A percentile compares a stretch with the other conserved stretches of the same genome.
These are phyloP conservation scores for Cataglyphis hispanica DNA, from an alignment of 1,140 invertebrate genomes.

Conservation along the genomic window DNA sequence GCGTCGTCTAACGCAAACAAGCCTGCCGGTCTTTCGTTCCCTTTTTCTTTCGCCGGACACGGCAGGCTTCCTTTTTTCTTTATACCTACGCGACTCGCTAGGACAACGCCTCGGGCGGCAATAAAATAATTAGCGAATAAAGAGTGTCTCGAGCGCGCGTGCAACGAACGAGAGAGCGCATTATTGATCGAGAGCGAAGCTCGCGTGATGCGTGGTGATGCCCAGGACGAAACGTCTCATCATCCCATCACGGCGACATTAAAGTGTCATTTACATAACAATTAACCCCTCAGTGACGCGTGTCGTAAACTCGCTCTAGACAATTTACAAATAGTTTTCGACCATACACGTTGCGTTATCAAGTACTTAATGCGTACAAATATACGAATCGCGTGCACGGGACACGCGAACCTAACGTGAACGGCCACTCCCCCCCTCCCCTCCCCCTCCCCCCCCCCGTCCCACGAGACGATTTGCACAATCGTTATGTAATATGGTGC, in stretches of 20 bases:
- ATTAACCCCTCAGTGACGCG: conserved; percentile 7
- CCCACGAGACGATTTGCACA: conserved; percentile 36
- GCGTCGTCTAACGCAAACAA: conserved; percentile 62
- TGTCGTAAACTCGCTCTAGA: background rate
- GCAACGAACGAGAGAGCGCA: background rate
- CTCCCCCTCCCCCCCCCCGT: no score
- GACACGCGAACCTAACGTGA: conserved; percentile 7
- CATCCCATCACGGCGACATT: conserved; percentile 2
- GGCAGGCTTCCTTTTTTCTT: background rate
- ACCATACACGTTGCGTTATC: background rate
- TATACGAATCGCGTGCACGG: background rate
- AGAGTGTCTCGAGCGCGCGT: background rate
- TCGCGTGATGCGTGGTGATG: conserved; percentile 30
- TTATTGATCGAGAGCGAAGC: background rate
- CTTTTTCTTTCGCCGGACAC: conserved; percentile 15
- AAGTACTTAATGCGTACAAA: background rate
- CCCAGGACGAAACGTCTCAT: background rate
- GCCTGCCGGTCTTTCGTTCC: conserved; percentile 44
- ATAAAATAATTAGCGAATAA: conserved; percentile 58
- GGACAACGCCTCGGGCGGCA: conserved; percentile 4
- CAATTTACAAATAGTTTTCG: background rate
- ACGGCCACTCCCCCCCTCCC: background rate
- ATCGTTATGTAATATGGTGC: conserved; percentile 33
- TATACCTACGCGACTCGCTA: background rate
- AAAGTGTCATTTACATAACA: conserved; percentile 35